Conservation (phyloP, 1,140 invertebrate species). For the Pemphigus obesinymphae region DNA sequence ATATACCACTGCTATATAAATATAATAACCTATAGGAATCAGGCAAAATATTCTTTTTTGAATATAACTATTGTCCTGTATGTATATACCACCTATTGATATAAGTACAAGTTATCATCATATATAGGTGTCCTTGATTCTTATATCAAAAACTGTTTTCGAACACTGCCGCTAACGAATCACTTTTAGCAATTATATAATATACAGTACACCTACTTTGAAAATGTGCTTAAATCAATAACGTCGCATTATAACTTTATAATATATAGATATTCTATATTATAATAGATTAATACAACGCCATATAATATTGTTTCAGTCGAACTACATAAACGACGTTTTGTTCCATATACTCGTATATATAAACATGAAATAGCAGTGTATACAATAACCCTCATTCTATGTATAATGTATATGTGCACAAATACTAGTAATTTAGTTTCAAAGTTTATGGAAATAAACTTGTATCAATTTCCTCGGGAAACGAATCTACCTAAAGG, state of each 20-base stretch:
- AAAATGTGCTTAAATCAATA: neutral
- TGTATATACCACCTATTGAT: neutral
- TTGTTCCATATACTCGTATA: too few species aligned
- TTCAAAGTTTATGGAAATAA: conserved; percentile 25
- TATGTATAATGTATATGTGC: neutral
- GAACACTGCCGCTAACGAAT: neutral
- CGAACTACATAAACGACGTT: neutral
- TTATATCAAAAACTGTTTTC: neutral
- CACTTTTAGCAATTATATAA: neutral
- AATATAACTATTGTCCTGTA: neutral
- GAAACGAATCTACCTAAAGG: conserved; percentile 24
- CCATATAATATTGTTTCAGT: neutral
- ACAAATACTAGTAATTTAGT: conserved; percentile 7
- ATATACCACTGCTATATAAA: neutral
- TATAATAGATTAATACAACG: neutral
- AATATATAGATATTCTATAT: too few species aligned
- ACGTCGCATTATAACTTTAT: neutral
- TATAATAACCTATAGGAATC: neutral
- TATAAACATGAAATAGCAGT: too few species aligned
- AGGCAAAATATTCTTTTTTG: neutral
- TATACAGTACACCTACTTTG: too few species aligned
- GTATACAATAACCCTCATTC: neutral
- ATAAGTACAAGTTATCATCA: neutral
- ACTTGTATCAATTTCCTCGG: conserved; percentile 25
- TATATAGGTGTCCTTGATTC: neutral